Evolutionary conservation across 2,797 vertebrate species (phyloP).

Genomic region (Enoplosus armatus): DNA sequence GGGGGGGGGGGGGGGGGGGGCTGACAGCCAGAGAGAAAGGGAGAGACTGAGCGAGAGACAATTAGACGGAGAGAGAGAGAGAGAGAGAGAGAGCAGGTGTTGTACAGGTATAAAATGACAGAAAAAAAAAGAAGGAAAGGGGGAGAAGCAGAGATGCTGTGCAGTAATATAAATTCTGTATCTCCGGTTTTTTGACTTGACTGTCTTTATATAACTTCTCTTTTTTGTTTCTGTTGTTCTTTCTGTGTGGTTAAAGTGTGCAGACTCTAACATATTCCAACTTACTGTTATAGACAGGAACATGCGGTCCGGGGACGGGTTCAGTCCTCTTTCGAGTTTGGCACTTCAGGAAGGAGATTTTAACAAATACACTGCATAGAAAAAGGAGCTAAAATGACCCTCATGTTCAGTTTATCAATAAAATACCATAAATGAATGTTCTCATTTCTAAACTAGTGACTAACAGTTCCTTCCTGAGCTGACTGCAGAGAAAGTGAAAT

Average conservation of each 20-base stretch:
- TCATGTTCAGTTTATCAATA: conserved; percentile 55
- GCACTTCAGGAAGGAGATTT: conserved; percentile 77
- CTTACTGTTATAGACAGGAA: conserved; percentile 82
- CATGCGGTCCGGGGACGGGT: conserved; percentile 48
- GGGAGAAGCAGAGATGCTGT: conserved; percentile 77
- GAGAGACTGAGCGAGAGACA: conserved; percentile 13
- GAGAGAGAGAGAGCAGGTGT: conserved; percentile 38
- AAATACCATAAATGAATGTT: conserved; percentile 71
- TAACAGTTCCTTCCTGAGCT: conserved; percentile 73
- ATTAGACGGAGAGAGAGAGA: conserved; percentile 2
- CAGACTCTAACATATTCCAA: conserved; percentile 89
- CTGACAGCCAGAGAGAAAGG: conserved; percentile 22
- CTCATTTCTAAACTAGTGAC: conserved; percentile 57
- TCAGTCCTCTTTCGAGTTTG: conserved; percentile 64
- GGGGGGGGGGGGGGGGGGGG: conserved; percentile 7
- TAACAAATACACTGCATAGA: conserved; percentile 33
- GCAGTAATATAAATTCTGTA: conserved; percentile 98
- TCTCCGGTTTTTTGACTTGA: conserved; percentile 97
- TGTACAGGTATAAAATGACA: conserved; percentile 77
- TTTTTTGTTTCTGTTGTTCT: conserved; percentile 91
- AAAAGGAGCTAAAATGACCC: conserved; percentile 20
- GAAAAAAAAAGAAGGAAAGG: conserved; percentile 30
- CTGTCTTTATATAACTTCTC: conserved; percentile 93
- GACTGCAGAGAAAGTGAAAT: conserved; percentile 89
- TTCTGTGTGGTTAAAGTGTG: conserved; percentile 96